Percentiles rank a stretch among this genome's conserved stretches.
These are phyloP conservation scores for Rutilus rutilus DNA, from an alignment of 2,113 vertebrate species.

Conservation along the genomic window DNA sequence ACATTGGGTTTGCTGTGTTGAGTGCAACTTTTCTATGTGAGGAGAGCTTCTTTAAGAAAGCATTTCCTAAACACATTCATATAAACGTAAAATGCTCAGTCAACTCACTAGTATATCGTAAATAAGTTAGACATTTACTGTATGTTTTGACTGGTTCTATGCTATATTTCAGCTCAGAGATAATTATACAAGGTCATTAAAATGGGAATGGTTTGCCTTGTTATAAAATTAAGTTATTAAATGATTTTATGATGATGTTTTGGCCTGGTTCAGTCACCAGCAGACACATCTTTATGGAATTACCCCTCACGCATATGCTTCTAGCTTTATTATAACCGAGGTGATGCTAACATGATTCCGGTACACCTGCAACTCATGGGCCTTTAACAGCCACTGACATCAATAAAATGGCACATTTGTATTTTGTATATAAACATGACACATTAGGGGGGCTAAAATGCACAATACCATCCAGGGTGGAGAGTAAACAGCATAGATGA, in stretches of 20 bases:
- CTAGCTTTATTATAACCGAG: background rate
- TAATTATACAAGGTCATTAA: background rate
- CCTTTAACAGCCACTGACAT: slow-evolving; percentile 6
- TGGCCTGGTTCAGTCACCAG: background rate
- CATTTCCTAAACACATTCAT: too few species aligned
- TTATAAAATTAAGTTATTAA: background rate
- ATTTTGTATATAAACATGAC: slow-evolving; percentile 27
- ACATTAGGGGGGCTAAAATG: slow-evolving; percentile 25
- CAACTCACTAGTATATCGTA: background rate
- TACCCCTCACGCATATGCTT: background rate
- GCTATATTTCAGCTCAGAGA: background rate
- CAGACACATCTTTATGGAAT: background rate
- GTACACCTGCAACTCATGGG: background rate
- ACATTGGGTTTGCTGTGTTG: too few species aligned
- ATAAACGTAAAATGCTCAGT: background rate
- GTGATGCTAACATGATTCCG: background rate
- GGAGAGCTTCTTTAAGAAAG: too few species aligned
- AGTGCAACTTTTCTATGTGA: too few species aligned
- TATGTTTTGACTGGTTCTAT: background rate
- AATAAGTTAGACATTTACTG: background rate
- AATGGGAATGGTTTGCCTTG: background rate
- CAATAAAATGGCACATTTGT: slow-evolving; percentile 27
- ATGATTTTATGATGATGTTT: slow-evolving; percentile 2
- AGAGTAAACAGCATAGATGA: slow-evolving; percentile 25
- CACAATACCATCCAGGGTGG: slow-evolving; percentile 11